Evolutionary conservation across 2,113 vertebrate species (phyloP), one percentile per base, ranked within the genome.

Genomic region (Bettongia penicillata): DNA sequence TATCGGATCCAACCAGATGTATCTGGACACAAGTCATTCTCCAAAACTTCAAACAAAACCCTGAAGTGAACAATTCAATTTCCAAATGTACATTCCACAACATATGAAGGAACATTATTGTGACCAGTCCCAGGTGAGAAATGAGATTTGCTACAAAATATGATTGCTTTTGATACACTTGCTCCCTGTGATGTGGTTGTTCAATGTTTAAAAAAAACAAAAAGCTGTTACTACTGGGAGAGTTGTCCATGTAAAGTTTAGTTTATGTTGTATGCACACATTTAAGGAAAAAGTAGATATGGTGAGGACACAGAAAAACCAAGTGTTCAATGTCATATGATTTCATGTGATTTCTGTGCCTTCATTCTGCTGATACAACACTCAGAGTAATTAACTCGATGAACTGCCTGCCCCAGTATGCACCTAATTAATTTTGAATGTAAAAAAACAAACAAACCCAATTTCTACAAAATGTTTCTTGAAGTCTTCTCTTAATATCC

Each of bases 61-160:
- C 91, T 96, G 90, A 93, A 97, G 97, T 91, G 96, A 97, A 96
- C 94, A 91, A 97, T 95, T 94, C 97, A 94, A 95, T 97, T 98
- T 97, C 96, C 93, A 96, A 97, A 96, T 97, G 97, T 95, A 94
- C 96, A 97, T 97, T 91, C 84, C 52, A 53, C 28, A 61, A 8
- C 92, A 16, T 2, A 37, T 2, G 68, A 57, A 92, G 89, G 92
- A 61, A 51, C 24, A 12, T 57, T 16, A 5, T 47, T 37, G 68
- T 89, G 19, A 2, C 93, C 28, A 10, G 94, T 43, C 47, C 91
- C 84, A 48, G 49, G 96, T 89, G 93, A 94, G 95, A 94, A 94
- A 91, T 12, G 93, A 95, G 90, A 90, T 91, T 97, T 90, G 50
- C 93, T 22, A 8, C 37, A 26, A 31, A 68, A 26, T 8, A 31